Evolutionary conservation across 2,888 invertebrate species (phyloP).

Genomic region (Prosopocoilus inquinatus): DNA sequence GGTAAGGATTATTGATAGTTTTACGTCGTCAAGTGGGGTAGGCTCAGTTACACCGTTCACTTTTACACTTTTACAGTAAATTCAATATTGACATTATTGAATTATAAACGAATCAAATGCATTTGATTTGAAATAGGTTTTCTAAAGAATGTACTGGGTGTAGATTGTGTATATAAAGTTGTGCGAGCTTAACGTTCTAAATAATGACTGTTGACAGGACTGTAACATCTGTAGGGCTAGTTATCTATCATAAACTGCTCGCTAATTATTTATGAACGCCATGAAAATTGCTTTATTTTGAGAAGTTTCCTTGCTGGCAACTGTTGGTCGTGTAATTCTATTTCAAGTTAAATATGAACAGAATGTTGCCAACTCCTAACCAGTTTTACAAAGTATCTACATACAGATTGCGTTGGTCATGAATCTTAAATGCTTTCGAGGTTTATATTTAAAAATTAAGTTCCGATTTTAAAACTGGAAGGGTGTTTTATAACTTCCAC

Average conservation of each 20-base stretch:
- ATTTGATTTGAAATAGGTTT: too few relatives aligned
- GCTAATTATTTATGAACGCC: constrained; percentile 13
- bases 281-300: neutral
- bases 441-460: too few relatives aligned
- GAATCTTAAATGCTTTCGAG: constrained; percentile 12
- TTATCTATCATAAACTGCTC: constrained; percentile 1
- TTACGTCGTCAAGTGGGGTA: too few relatives aligned
- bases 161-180: too few relatives aligned
- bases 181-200: neutral
- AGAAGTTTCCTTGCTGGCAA: constrained; percentile 8
- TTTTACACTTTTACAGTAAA: too few relatives aligned
- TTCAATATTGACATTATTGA: too few relatives aligned
- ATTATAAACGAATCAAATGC: too few relatives aligned
- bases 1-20: too few relatives aligned
- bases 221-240: constrained; percentile 1
- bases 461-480: too few relatives aligned
- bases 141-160: too few relatives aligned
- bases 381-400: constrained; percentile 13
- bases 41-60: too few relatives aligned
- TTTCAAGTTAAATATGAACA: constrained; percentile 17
- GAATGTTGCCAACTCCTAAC: constrained; percentile 15
- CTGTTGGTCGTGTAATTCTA: constrained; percentile 11
- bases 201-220: neutral
- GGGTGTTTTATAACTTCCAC: too few relatives aligned
- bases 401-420: constrained; percentile 10